Conservation (phyloP, 2,797 vertebrate species). For the Meda fulgida region DNA sequence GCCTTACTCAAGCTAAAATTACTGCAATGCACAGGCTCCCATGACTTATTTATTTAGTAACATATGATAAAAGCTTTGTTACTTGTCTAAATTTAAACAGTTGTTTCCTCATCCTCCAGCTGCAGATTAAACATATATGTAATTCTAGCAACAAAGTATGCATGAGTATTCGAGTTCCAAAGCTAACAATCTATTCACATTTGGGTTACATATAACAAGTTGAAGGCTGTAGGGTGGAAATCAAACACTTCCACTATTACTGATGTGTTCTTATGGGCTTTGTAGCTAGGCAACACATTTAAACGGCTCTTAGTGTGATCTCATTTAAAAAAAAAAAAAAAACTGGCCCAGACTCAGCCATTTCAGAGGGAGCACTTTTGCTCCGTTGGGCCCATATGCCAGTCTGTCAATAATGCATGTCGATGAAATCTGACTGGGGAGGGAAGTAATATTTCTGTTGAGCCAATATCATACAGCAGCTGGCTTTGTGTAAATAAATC, state of each 20-base stretch:
- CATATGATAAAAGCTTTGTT: background rate
- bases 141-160: constrained; percentile 37
- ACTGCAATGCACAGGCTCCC: background rate
- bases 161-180: constrained; percentile 30
- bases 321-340: background rate
- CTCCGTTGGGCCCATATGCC: constrained; percentile 56
- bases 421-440: constrained; percentile 62
- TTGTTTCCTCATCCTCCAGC: background rate
- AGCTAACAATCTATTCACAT: constrained; percentile 19
- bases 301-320: constrained; percentile 50
- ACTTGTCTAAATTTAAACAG: constrained; percentile 19
- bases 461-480: constrained; percentile 59
- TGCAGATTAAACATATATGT: constrained; percentile 19
- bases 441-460: constrained; percentile 62
- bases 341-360: constrained; percentile 30
- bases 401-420: constrained; percentile 63
- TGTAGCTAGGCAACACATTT: constrained; percentile 58
- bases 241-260: constrained; percentile 49
- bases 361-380: constrained; percentile 49
- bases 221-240: constrained; percentile 38
- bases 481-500: constrained; percentile 61
- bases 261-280: constrained; percentile 45
- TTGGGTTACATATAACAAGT: constrained; percentile 2
- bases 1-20: background rate
- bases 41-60: background rate